Evolutionary conservation across 2,113 vertebrate species (phyloP).

Genomic region (Dicerorhinus sumatrensis): DNA sequence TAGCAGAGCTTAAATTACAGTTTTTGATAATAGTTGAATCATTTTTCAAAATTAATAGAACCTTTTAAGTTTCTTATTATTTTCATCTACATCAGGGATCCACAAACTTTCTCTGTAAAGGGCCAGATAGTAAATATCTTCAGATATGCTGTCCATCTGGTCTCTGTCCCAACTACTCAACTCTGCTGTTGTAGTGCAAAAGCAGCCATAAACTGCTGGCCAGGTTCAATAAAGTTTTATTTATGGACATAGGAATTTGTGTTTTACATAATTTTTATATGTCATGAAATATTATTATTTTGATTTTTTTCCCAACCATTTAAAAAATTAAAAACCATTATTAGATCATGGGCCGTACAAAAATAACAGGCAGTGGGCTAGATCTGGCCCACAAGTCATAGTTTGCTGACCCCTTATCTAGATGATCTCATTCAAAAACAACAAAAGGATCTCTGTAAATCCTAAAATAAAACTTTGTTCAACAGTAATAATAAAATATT

Average conservation of each 20-base stretch:
- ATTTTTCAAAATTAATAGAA: constrained; percentile 7
- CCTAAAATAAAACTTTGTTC: not conserved
- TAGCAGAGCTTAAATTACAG: not conserved
- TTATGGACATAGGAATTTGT: not conserved
- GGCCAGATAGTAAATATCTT: not conserved
- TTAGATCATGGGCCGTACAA: not conserved
- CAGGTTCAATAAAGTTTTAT: not conserved
- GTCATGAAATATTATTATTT: not conserved
- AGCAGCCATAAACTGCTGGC: not conserved
- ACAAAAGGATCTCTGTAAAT: not conserved
- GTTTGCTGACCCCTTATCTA: not conserved
- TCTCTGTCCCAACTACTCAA: not conserved
- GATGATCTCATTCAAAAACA: not conserved
- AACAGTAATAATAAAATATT: not conserved
- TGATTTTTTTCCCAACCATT: not conserved
- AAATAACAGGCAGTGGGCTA: not conserved
- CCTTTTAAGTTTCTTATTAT: not conserved
- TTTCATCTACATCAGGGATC: not conserved
- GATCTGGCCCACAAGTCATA: not conserved
- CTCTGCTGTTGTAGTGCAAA: not conserved
- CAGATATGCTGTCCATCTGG: not conserved
- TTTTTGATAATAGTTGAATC: not conserved
- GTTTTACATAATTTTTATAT: not conserved
- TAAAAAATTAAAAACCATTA: not conserved
- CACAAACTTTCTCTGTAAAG: not conserved